Conservation (phyloP, 2,888 invertebrate species). For the Aporophyla nigra region DNA sequence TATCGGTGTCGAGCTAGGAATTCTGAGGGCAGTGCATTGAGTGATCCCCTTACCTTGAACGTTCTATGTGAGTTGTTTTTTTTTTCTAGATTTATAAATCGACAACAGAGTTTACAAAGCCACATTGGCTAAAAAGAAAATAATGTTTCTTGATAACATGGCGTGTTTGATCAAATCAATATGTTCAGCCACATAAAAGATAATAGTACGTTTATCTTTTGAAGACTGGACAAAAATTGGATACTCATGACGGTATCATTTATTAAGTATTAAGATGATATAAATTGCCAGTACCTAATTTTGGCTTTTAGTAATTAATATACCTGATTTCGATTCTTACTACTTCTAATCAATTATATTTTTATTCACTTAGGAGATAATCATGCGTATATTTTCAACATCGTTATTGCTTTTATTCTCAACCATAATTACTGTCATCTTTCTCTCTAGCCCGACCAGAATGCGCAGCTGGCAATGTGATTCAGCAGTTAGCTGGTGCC, state of each 20-base stretch:
- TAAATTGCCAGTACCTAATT: background rate
- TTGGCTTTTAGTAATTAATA: background rate
- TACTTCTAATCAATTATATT: background rate
- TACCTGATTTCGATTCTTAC: background rate
- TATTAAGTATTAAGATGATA: background rate
- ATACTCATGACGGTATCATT: background rate
- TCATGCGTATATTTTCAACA: background rate
- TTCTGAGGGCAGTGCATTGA: slow-evolving; percentile 95
- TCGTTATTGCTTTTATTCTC: background rate
- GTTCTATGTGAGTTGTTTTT: slow-evolving; percentile 94
- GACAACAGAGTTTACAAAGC: background rate
- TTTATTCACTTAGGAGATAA: background rate
- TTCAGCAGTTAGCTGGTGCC: slow-evolving; percentile 93
- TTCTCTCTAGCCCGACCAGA: slow-evolving; percentile 93
- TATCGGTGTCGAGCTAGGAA: slow-evolving; percentile 96
- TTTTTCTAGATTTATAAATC: background rate
- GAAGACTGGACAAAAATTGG: background rate
- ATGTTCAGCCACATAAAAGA: background rate
- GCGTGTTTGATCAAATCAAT: background rate
- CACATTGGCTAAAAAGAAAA: background rate
- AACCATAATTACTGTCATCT: background rate
- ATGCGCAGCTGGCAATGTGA: slow-evolving; percentile 93
- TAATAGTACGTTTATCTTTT: background rate
- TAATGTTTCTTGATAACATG: no score
- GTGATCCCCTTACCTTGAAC: slow-evolving; percentile 93